phyloP scores from a whole-genome alignment of 2,797 vertebrate genomes.

The Neosilurus mollespiculum region DNA sequence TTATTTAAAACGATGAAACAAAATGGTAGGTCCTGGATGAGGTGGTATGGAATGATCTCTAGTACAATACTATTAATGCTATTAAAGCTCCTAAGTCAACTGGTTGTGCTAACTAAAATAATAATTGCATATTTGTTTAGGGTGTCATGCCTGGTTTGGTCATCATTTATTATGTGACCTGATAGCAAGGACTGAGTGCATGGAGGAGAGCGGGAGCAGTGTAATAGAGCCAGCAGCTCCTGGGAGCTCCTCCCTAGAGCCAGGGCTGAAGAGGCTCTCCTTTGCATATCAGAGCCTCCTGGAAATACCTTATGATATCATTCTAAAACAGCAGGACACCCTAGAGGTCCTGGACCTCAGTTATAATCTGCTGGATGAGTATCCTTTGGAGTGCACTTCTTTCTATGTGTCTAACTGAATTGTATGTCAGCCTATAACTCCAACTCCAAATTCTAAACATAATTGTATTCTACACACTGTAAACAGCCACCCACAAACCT shows the following conservation, averaged over 20 bases:
- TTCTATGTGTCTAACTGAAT: background rate
- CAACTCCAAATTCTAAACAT: background rate
- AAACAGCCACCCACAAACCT: background rate
- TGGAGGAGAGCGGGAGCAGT: slow-evolving; percentile 22
- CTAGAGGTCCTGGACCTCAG: slow-evolving; percentile 78
- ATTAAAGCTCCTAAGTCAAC: background rate
- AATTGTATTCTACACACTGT: background rate
- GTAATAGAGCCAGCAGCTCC: slow-evolving; percentile 59
- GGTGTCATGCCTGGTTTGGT: background rate
- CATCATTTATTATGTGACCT: slow-evolving; percentile 32
- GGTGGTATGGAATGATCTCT: no score
- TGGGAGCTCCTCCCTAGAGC: slow-evolving; percentile 26
- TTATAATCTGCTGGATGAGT: slow-evolving; percentile 76
- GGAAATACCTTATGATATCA: slow-evolving; percentile 74
- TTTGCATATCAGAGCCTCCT: slow-evolving; percentile 74
- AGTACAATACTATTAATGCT: background rate
- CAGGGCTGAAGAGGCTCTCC: slow-evolving; percentile 67
- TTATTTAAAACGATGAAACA: no score
- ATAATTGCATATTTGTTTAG: background rate
- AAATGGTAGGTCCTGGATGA: no score
- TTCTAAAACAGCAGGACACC: slow-evolving; percentile 64
- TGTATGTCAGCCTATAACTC: background rate
- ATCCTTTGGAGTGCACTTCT: slow-evolving; percentile 65
- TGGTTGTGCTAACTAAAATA: background rate
- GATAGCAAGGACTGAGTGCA: slow-evolving; percentile 6